Base-by-base conservation (phyloP, 2,797 vertebrate species). In the Hemitrygon akajei region DNA sequence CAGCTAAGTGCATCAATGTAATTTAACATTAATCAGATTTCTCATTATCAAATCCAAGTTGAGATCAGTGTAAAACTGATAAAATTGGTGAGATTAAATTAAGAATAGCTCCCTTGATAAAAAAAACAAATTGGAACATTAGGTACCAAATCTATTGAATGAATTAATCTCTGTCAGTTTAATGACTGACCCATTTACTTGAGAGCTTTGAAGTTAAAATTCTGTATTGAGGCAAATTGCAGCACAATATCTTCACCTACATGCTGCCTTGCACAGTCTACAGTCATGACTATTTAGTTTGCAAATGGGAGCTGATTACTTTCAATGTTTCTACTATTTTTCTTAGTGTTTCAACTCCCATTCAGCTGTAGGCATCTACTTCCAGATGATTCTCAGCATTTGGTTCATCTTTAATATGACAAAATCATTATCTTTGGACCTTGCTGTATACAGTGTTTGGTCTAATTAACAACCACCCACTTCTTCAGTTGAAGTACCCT, bases 31-130 rank as follows among this genome's bases (percentile, higher is more conserved):
- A 82, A 77, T 12, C 30, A 14, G 10, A 77, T 77, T 77, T 9
- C 80, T 56, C 6, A 56, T 82, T 25, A 82, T 82, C 81, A 82
- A 82, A 82, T 82, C 47, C 40, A 25, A 82, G 40, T 56, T 82
- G 81, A 82, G 40, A 82, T 82, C 40, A 82, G 20, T 82, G 25
- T 25, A 40, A 82, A 47, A 56, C 47, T 82, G 40, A 82, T 82
- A 56, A 56, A 82, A 82, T 82, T 82, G 81, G 9, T 82, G 40
- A 82, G 47, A 82, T 82, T 82, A 82, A 82, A 56, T 47, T 82
- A 56, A 22, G 25, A 82, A 47, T 82, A 82, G 47, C 47, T 82
- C 7, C 81, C 25, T 56, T 10, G 80, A 82, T 56, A 47, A 82
- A 56, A 7, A 82, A 82, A 56, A 7, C 40, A 82, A 82, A 47